Base-by-base conservation (phyloP, 2,888 invertebrate genomes). In the Mallateleia sp. region DNA sequence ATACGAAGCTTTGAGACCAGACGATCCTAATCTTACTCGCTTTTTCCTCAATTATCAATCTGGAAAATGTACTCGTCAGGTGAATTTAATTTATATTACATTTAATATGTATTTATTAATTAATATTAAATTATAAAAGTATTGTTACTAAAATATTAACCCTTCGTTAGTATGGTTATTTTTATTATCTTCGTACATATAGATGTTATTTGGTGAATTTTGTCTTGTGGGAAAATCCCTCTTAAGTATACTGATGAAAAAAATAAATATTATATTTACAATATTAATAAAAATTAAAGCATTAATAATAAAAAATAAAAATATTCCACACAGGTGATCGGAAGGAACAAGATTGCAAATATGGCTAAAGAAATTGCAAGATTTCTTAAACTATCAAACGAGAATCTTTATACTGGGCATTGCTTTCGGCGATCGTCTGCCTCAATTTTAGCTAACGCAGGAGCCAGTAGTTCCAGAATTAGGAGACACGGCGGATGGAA, bases 371-470 rank as follows among this genome's bases (percentile, higher is more conserved):
- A 47, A 47, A 58, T 72, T 1, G 72, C 58, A 2, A 8, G 45
- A 22, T 72, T 32, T 18, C 25, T 72, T 5, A 54, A 54, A 15
- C 8, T 72, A 6, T 34, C n/a, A 4, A 18, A 56, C 45, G 45
- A 6, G 0, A 11, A 56, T 0, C 8, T 47, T 11, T 72, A 58
- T 20, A 72, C 56, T 9, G 58, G 72, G 7, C 72, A 72, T n/a
- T 72, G 72, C 32, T 58, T 58, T 32, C n/a, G 72, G 25, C 45
- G 72, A 0, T 38, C 71, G 18, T 54, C 71, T 8, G 56, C 54
- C 0, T 71, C 71, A 7, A 34, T 56, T 25, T n/a, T 71, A 0
- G 54, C 71, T 2, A 69, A 56, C 22, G n/a, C 42, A 0, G 42
- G 71, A 6, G 71, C 56, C 14, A 56, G 25, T 11, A 71, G 34